phyloP scores from a whole-genome alignment of 2,113 vertebrate genomes.

The Chionodraco myersi region DNA sequence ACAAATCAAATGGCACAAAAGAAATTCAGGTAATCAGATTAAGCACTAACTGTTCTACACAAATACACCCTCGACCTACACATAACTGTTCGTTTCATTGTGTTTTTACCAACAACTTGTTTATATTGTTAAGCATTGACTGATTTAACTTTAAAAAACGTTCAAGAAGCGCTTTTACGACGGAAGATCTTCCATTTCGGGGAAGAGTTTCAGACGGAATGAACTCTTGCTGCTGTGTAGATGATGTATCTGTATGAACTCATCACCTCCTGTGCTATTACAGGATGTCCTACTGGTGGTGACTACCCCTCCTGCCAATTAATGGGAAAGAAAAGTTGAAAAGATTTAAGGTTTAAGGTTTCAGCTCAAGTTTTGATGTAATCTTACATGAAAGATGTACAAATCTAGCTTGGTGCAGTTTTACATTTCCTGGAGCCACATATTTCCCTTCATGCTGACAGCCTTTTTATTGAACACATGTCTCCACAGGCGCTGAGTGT shows the following conservation, averaged over 20 bases:
- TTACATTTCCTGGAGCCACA: slow-evolving; percentile 5
- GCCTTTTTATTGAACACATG: slow-evolving; percentile 35
- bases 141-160: neutral
- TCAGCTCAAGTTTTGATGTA: slow-evolving; percentile 12
- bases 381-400: slow-evolving; percentile 1
- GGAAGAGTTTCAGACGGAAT: neutral
- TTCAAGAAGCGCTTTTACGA: neutral
- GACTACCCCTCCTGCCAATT: neutral
- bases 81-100: neutral
- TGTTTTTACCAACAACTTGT: no score
- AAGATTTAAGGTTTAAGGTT: slow-evolving; percentile 14
- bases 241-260: slow-evolving; percentile 3
- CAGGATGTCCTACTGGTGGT: slow-evolving; percentile 3
- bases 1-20: no score
- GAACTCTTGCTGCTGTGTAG: neutral
- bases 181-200: neutral
- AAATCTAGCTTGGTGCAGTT: slow-evolving; percentile 1
- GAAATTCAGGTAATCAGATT: no score
- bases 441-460: slow-evolving; percentile 35
- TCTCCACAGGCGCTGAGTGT: slow-evolving; percentile 88
- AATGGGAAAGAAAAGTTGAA: neutral
- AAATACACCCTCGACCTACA: neutral
- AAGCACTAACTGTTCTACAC: neutral
- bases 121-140: no score
- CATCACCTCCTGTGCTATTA: neutral